Conservation (phyloP, 64 coral and sea anemone species). For the Exaiptasia diaphana region DNA sequence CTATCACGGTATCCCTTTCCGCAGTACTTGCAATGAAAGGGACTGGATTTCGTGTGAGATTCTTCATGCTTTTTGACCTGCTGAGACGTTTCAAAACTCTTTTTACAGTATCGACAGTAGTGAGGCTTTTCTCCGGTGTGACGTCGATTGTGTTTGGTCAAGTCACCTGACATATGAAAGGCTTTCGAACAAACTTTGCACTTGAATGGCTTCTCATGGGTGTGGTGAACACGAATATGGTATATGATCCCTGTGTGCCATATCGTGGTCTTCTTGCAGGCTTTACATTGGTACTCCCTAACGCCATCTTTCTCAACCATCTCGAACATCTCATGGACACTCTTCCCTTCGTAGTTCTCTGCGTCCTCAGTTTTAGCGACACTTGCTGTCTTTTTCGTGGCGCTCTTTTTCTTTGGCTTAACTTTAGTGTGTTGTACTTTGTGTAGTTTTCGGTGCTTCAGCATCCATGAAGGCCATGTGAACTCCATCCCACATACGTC, state of each 20-base stretch:
- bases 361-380: background rate
- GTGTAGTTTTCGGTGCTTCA: background rate
- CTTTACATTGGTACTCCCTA: conserved; percentile 6
- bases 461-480: background rate
- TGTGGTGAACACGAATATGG: conserved; percentile 16
- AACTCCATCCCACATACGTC: background rate
- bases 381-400: background rate
- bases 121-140: conserved; percentile 14
- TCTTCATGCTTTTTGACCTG: background rate
- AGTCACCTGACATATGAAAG: conserved; percentile 14
- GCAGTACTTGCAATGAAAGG: conserved; percentile 3
- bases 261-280: background rate
- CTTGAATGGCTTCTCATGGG: conserved; percentile 10
- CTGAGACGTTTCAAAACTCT: background rate
- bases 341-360: background rate
- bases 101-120: background rate
- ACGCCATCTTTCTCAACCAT: conserved; percentile 6
- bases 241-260: conserved; percentile 25
- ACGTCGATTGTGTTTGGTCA: background rate
- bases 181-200: background rate
- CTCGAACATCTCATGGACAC: background rate
- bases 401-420: background rate
- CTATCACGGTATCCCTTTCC: conserved; percentile 11
- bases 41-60: background rate
- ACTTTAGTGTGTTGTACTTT: background rate